These are phyloP conservation scores for Nycticebus coucang DNA, from an alignment of 2,113 vertebrate species.

Conservation along the genomic window DNA sequence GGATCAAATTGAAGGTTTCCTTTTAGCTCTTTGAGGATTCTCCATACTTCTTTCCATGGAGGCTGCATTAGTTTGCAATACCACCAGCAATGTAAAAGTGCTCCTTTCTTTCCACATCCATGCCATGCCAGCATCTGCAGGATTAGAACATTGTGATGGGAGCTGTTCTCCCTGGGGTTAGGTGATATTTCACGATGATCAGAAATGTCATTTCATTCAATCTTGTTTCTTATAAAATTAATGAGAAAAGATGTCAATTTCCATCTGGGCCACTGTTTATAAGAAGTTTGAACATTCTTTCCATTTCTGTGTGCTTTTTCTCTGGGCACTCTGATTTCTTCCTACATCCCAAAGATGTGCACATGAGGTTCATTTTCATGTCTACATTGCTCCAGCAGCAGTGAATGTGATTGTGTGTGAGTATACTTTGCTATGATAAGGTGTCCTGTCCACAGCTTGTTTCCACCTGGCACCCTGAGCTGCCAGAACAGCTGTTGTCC, in stretches of 20 bases:
- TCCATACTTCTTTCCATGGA: no score
- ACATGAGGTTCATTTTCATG: background rate
- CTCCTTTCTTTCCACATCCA: no score
- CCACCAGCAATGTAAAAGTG: no score
- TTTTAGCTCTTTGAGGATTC: no score
- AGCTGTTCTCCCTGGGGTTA: no score
- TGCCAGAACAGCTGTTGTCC: background rate
- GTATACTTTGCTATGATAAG: background rate
- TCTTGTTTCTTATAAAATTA: background rate
- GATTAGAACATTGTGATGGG: no score
- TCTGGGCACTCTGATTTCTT: background rate
- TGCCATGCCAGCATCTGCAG: no score
- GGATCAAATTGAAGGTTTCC: no score
- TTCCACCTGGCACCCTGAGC: background rate
- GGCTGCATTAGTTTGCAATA: no score
- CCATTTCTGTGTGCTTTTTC: background rate
- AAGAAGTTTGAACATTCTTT: background rate
- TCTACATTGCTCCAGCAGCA: background rate
- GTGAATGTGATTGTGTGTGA: background rate
- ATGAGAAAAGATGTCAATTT: background rate
- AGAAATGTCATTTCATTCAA: background rate
- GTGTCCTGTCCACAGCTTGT: background rate
- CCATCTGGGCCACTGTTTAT: background rate
- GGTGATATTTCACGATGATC: no score
- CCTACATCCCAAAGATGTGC: background rate